Evolutionary conservation across 2,797 vertebrate genomes (phyloP), one percentile per base, ranked within the genome.

Genomic region (Sebastolobus alascanus): DNA sequence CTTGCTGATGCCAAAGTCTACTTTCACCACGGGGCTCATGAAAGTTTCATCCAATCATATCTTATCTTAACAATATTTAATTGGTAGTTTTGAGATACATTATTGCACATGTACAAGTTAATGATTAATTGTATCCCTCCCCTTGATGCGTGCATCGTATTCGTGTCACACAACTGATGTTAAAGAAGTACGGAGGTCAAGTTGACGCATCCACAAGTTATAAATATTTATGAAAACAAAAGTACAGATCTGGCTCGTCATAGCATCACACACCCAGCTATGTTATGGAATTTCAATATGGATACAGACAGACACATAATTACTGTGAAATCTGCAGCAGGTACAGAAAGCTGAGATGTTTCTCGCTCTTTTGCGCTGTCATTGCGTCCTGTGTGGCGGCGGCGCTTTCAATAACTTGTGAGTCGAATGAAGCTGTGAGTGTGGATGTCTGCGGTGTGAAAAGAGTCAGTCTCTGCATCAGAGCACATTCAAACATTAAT

Each of bases 1-100:
- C 43, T 43, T 65, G 71, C 75, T 33, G 58, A 33, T 29, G 60
- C 27, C 75, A 40, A 50, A 22, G 29, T 67, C 61, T 72, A 4
- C 3, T 59, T 54, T 13, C 35, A 71, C 76, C 65, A 52, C 7
- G 66, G 38, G 61, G n/a, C 65, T 81, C 77, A 77, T 85, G 72
- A 77, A 83, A 58, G 37, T 73, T 71, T 73, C 52, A 65, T 63
- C n/a, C 3, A 38, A 61, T 37, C 38, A 25, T 35, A 74, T 69
- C 35, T 35, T 22, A 64, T 37, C 6, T 58, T 20, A n/a, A 46
- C 20, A 46, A 73, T 72, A 60, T 72, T 64, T 68, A 67, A 80
- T 77, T 79, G 59, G 61, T 67, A 76, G 43, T 69, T 70, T 66
- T 63, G 35, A 75, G 46, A 16, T 43, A 69, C 52, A 43, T 20